Base-by-base conservation (phyloP, 2,888 invertebrate genomes). In the Coenonympha glycerion region DNA sequence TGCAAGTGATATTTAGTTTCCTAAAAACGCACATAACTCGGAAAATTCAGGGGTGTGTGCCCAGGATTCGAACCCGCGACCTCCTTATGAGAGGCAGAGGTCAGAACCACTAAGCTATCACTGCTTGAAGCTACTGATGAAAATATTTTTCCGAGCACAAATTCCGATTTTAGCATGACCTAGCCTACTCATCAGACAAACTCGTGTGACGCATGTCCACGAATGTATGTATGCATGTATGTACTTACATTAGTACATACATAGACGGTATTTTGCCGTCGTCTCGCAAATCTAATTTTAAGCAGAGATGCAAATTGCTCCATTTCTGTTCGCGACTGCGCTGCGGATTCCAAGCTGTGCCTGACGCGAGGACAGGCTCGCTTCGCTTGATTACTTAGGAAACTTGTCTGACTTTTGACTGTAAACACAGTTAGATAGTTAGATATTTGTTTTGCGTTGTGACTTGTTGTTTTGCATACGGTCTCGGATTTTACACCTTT, bases 261-360 rank as follows among this genome's bases (percentile, higher is more conserved):
- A 61, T 60, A 59, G 51, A 55, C 49, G 61, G 58, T 60, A 61
- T 54, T 56, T 57, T 57, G 52, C 58, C 59, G 66, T 66, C 66
- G n/a, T n/a, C n/a, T n/a, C n/a, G 68, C 75, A 66, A 71, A 76
- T 76, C 77, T 78, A 79, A 79, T 77, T 79, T 72, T 68, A 68
- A 66, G 54, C 60, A 62, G 55, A 51, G 52, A 47, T 54, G 64
- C 66, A 68, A 68, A 71, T 71, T 73, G 70, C 63, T 64, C 67
- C 66, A 69, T 47, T 56, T 60, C 49, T 49, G 55, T 45, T 30
- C 53, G 30, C 30, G 34, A 51, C 53, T 52, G 30, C 30, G 34
- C 49, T 52, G 36, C 36, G 24, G 36, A 19, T 16, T 30, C 42
- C 34, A 41, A 19, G 28, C 45, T 45, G 44, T 21, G 3, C 18